Evolutionary conservation across 2,113 vertebrate species (phyloP), one percentile per base, ranked within the genome.

Genomic region (Gallinago jamesoni): DNA sequence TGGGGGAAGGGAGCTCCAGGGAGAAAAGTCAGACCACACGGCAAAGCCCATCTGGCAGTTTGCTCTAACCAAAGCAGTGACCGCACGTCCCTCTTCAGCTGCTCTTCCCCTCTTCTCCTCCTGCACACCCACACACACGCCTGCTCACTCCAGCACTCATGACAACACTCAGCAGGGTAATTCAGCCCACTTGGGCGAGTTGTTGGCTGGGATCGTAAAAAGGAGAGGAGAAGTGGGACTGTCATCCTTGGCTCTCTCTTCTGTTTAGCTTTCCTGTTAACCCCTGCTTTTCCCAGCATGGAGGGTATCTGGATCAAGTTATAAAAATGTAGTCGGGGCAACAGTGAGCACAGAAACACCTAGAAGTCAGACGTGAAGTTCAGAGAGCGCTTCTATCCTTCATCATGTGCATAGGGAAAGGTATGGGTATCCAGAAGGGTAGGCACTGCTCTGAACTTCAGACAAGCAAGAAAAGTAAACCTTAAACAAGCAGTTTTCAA

Each of bases 261-360:
- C 60, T 92, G 50, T 76, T 86, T 88, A 53, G 41, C 33, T 88
- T 88, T 88, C 37, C 41, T 95, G 85, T 95, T 93, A 96, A 93
- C 63, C 59, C 53, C 45, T 88, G 62, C 56, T 83, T 93, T 85
- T 73, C 72, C n/a, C 83, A 91, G 90, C 77, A 91, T 14, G 31
- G 27, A 80, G 7, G 31, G 37, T 7, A 79, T 68, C 87, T 73
- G n/a, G 57, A 85, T 4, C 4, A 6, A 83, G 53, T 87, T 68
- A 72, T n/a, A 75, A 89, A 93, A 87, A 82, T 12, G 67, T 2
- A 62, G 11, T 37, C 39, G 6, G 31, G 72, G 64, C 52, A 82
- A 20, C 37, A 64, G 21, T 11, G 13, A 87, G 23, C n/a, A 67
- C 11, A n/a, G 48, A 63, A 93, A 72, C 12, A 68, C 21, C 60